phyloP scores from a whole-genome alignment of 2,888 invertebrate species.

The Kuschelorhynchus macadamiae region DNA sequence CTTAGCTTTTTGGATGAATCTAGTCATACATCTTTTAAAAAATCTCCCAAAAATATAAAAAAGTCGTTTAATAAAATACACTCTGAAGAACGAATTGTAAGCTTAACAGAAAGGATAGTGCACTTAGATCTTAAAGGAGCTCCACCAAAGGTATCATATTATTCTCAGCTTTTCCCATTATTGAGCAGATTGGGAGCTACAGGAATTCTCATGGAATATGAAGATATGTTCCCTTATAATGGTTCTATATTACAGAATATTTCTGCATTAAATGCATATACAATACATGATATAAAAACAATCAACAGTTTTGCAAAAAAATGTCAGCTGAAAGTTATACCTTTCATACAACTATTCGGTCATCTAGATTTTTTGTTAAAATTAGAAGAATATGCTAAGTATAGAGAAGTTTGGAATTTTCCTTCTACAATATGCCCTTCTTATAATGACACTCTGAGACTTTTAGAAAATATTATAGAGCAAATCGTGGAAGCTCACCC shows the following conservation, averaged over 20 bases:
- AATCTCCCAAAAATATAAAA: not conserved
- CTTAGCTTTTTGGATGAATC: slow-evolving; percentile 13
- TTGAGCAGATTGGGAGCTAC: slow-evolving; percentile 79
- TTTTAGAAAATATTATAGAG: slow-evolving; percentile 79
- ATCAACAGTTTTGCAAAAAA: slow-evolving; percentile 69
- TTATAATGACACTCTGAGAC: slow-evolving; percentile 70
- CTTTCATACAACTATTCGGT: slow-evolving; percentile 88
- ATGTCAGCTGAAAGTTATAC: slow-evolving; percentile 79
- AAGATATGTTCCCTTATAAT: slow-evolving; percentile 89
- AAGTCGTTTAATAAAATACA: slow-evolving; percentile 1
- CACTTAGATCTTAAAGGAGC: slow-evolving; percentile 91
- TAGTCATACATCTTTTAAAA: not conserved
- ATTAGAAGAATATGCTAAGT: slow-evolving; percentile 75
- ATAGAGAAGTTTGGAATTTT: slow-evolving; percentile 76
- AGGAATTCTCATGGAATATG: slow-evolving; percentile 86
- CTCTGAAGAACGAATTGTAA: slow-evolving; percentile 5
- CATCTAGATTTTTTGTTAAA: slow-evolving; percentile 88
- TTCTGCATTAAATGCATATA: slow-evolving; percentile 75
- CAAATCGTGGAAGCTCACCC: slow-evolving; percentile 78
- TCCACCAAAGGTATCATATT: slow-evolving; percentile 79
- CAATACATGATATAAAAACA: slow-evolving; percentile 45
- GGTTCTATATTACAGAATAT: slow-evolving; percentile 74
- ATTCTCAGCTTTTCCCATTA: slow-evolving; percentile 74
- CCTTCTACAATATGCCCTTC: slow-evolving; percentile 81
- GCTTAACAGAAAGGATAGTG: slow-evolving; percentile 74